Base-by-base conservation (phyloP, 2,113 vertebrate genomes). In the Lepisosteus osseus region DNA sequence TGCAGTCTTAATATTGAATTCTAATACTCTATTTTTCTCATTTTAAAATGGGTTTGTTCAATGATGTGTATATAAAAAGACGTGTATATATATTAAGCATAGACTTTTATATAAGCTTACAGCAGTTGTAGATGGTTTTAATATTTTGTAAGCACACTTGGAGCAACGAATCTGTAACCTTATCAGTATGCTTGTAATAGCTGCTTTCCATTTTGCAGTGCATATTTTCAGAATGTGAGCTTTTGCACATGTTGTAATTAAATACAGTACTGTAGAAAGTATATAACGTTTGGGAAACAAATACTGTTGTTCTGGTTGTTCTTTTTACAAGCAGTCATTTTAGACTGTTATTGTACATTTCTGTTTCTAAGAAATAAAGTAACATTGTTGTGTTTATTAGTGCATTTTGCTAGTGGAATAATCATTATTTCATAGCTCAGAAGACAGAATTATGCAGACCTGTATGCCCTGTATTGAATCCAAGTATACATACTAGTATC, bases 341-440 rank as follows among this genome's bases (percentile, higher is more conserved):
- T 51, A 1, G 5, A 6, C 47, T 59, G 57, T 6, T 59, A 13
- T 13, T 59, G 57, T 59, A 59, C 14, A 59, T 11, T 59, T 59
- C 57, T 59, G 57, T 59, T 59, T 13, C 11, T 59, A n/a, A 59
- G 57, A 59, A 59, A n/a, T 59, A 59, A 59, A 59, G 57, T 5
- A 59, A 59, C 57, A 14, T 6, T 59, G 5, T 4, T n/a, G 11
- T 13, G 57, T 59, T 59, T 59, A 6, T 6, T 59, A 15, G 13
- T 59, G 57, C 14, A n/a, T 59, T 13, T 59, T 59, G 3, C 0
- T n/a, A 59, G 9, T 15, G n/a, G 12, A 13, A 2, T 55, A 29
- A 29, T 55, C 13, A 55, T 13, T 55, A 55, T 13, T 11, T 13
- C 13, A 11, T 55, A 55, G 2, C 13, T 55, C 13, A 13, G 54